phyloP scores from a whole-genome alignment of 1,140 invertebrate species.

The Drosophila punjabiensis region DNA sequence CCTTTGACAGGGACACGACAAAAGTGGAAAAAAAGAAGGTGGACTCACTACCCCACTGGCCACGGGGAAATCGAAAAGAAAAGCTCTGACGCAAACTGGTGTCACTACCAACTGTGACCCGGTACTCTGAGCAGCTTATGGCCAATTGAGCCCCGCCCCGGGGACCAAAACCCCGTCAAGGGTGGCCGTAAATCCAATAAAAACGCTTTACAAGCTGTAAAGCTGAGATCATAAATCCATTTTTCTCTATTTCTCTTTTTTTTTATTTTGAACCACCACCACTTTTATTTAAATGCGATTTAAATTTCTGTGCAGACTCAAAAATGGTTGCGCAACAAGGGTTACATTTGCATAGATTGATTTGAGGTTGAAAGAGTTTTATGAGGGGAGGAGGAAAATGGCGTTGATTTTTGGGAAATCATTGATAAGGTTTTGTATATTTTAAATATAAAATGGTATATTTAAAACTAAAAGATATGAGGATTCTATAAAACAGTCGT shows the following conservation, averaged over 20 bases:
- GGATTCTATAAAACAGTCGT: too few relatives aligned
- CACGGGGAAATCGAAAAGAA: slow-evolving; percentile 38
- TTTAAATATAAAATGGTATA: too few relatives aligned
- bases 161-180: slow-evolving; percentile 12
- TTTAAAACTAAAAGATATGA: too few relatives aligned
- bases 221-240: slow-evolving; percentile 76
- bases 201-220: slow-evolving; percentile 84
- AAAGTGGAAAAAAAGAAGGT: slow-evolving; percentile 9
- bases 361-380: background rate
- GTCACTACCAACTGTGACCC: slow-evolving; percentile 77
- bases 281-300: slow-evolving; percentile 43
- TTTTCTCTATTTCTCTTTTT: slow-evolving; percentile 25
- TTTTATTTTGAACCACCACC: slow-evolving; percentile 27
- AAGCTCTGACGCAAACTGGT: slow-evolving; percentile 70
- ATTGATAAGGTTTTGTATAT: background rate
- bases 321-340: slow-evolving; percentile 48
- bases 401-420: background rate
- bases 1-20: slow-evolving; percentile 65
- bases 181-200: slow-evolving; percentile 76
- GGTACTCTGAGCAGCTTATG: slow-evolving; percentile 70
- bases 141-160: slow-evolving; percentile 70
- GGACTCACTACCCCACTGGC: slow-evolving; percentile 34
- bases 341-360: slow-evolving; percentile 59
- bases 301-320: slow-evolving; percentile 27
- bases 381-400: slow-evolving; percentile 3